Evolutionary conservation across 2,888 invertebrate species (phyloP).

Genomic region (Phrixothrix hirtus): DNA sequence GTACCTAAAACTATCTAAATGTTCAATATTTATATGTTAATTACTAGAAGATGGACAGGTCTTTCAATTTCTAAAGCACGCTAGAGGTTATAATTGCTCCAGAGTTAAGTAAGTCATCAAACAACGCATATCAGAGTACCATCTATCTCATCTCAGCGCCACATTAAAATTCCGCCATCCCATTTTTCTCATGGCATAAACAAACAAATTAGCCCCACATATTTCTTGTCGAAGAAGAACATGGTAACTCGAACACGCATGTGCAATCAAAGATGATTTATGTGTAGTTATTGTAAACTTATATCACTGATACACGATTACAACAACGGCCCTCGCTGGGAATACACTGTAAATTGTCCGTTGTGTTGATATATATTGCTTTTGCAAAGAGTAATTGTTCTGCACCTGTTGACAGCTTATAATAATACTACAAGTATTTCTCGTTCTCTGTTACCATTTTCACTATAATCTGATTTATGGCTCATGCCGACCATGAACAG

Average conservation of each 20-base stretch:
- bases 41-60: slow-evolving; percentile 9
- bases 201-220: slow-evolving; percentile 52
- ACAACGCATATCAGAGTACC: slow-evolving; percentile 26
- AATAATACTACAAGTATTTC: slow-evolving; percentile 23
- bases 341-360: slow-evolving; percentile 25
- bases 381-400: slow-evolving; percentile 22
- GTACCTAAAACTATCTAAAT: slow-evolving; percentile 4
- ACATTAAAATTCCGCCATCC: slow-evolving; percentile 45
- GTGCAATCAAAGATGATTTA: slow-evolving; percentile 47
- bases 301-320: slow-evolving; percentile 42
- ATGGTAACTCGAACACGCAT: slow-evolving; percentile 41
- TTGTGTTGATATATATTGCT: slow-evolving; percentile 10
- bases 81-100: slow-evolving; percentile 7
- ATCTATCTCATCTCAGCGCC: slow-evolving; percentile 37
- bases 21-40: slow-evolving; percentile 24
- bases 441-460: slow-evolving; percentile 3
- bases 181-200: slow-evolving; percentile 48
- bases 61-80: slow-evolving; percentile 17
- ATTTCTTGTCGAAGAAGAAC: slow-evolving; percentile 45
- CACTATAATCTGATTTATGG: slow-evolving; percentile 4
- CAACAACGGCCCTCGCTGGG: slow-evolving; percentile 26
- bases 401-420: slow-evolving; percentile 34
- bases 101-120: slow-evolving; percentile 22
- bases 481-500: not conserved
- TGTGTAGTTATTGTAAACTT: slow-evolving; percentile 46